Conservation (phyloP, 1,140 invertebrate genomes). For the Drosophila auraria region DNA sequence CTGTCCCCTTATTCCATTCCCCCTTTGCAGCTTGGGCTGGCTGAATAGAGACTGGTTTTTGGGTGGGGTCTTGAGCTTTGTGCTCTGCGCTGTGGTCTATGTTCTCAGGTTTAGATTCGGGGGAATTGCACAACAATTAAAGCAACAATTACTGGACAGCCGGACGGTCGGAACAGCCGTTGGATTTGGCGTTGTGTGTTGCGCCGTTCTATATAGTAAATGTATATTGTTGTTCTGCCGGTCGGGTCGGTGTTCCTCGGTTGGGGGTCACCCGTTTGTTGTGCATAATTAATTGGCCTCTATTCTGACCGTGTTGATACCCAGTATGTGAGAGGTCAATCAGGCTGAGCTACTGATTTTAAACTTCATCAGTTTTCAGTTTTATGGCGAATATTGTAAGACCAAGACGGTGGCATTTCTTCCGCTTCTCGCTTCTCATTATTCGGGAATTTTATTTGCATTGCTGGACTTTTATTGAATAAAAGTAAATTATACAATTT, state of each 20-base stretch:
- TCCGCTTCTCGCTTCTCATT: too few relatives aligned
- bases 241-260: conserved; percentile 13
- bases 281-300: conserved; percentile 82
- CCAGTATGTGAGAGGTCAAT: conserved; percentile 11
- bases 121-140: conserved; percentile 68
- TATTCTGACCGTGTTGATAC: conserved; percentile 53
- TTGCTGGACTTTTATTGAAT: background rate
- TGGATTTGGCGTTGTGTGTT: conserved; percentile 34
- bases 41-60: conserved; percentile 40
- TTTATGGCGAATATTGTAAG: too few relatives aligned
- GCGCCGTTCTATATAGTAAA: conserved; percentile 8
- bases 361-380: background rate
- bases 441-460: background rate
- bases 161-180: conserved; percentile 32
- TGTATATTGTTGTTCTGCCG: conserved; percentile 29
- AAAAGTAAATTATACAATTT: background rate
- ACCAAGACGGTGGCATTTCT: too few relatives aligned
- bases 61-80: conserved; percentile 33
- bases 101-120: background rate
- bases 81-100: background rate
- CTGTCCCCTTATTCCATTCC: conserved; percentile 3
- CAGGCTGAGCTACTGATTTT: background rate
- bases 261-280: conserved; percentile 65
- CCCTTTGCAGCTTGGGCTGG: conserved; percentile 11
- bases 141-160: conserved; percentile 79